These are phyloP conservation scores for Drosophila sp. DNA, from an alignment of 1,140 invertebrate species.

Conservation along the genomic window DNA sequence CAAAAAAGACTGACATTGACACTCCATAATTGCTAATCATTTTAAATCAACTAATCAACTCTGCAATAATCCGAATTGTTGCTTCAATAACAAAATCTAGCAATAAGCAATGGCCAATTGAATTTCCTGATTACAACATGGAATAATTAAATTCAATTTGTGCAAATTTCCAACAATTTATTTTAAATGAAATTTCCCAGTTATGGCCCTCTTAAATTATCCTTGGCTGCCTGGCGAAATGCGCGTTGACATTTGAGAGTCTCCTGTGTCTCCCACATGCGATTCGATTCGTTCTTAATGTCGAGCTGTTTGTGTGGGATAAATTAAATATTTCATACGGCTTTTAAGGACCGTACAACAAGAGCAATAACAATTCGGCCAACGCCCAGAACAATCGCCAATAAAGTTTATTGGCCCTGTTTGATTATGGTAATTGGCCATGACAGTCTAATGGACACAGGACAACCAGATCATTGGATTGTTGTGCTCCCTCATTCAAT, in stretches of 20 bases:
- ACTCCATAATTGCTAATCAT: neutral
- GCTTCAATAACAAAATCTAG: constrained; percentile 14
- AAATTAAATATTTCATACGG: constrained; percentile 71
- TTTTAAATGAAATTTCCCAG: constrained; percentile 75
- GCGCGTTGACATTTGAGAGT: constrained; percentile 49
- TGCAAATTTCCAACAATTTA: constrained; percentile 71
- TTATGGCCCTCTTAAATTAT: constrained; percentile 36
- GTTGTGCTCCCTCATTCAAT: constrained; percentile 3
- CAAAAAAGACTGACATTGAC: too few species aligned
- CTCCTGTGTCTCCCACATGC: constrained; percentile 34
- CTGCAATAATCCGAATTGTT: neutral
- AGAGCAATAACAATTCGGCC: constrained; percentile 34
- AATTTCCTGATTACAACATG: constrained; percentile 40
- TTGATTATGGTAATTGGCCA: constrained; percentile 67
- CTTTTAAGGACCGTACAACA: constrained; percentile 43
- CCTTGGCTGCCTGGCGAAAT: constrained; percentile 14
- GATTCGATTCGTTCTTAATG: constrained; percentile 61
- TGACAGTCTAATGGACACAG: constrained; percentile 29
- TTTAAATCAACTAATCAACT: constrained; percentile 1
- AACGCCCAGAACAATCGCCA: constrained; percentile 56
- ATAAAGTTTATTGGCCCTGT: constrained; percentile 67
- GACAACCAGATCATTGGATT: neutral
- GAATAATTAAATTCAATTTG: constrained; percentile 76
- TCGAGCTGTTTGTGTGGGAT: constrained; percentile 62
- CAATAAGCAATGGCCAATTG: constrained; percentile 12